Percentiles rank a stretch among this genome's conserved stretches.
phyloP scores from a whole-genome alignment of 2,797 vertebrate genomes.

The Gymnoscopelus microlampas region DNA sequence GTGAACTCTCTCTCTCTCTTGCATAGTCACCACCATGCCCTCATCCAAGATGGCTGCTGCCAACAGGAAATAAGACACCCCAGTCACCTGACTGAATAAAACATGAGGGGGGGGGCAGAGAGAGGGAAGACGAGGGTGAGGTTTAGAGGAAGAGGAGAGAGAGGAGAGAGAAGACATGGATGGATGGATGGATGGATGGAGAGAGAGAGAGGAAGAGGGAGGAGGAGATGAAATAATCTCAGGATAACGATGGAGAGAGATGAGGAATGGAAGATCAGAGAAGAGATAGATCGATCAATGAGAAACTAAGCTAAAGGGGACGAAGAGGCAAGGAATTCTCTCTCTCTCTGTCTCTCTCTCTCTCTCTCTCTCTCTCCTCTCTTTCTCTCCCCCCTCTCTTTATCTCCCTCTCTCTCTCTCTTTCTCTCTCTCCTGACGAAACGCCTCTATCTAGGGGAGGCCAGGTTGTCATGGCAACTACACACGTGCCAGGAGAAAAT shows the following conservation, averaged over 20 bases:
- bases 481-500: slow-evolving; percentile 31
- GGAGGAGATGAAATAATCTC: not conserved
- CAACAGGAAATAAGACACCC: slow-evolving; percentile 62
- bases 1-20: not conserved
- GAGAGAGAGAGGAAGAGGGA: not conserved
- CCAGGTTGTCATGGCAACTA: slow-evolving; percentile 61
- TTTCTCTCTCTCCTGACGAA: not conserved
- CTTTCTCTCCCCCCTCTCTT: slow-evolving; percentile 9
- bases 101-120: slow-evolving; percentile 34
- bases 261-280: not conserved
- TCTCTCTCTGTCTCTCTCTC: slow-evolving; percentile 10
- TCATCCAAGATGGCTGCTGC: slow-evolving; percentile 34
- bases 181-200: not conserved
- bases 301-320: too few species aligned
- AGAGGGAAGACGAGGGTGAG: not conserved
- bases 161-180: not conserved
- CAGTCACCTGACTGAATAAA: slow-evolving; percentile 57
- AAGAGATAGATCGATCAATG: not conserved
- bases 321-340: not conserved
- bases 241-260: not conserved
- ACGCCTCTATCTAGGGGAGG: not conserved
- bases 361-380: slow-evolving; percentile 5
- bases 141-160: not conserved
- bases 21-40: not conserved
- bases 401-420: slow-evolving; percentile 13